A percentile compares a stretch with the other conserved stretches of the same genome.
Conservation (phyloP, 2,888 invertebrate genomes). For the Homarus gammarus region DNA sequence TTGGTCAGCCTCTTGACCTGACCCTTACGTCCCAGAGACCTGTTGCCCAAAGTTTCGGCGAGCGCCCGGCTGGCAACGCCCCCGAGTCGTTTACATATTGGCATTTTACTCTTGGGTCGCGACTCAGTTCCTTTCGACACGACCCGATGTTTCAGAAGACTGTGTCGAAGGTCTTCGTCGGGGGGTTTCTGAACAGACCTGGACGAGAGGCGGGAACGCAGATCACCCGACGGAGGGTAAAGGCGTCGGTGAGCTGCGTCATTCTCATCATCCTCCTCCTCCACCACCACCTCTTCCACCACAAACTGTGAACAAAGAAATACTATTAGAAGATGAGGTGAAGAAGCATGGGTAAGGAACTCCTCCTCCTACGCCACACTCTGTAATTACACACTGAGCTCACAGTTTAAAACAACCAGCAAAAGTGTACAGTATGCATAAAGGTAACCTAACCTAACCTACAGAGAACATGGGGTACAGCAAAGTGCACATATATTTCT, state of each 20-base stretch:
- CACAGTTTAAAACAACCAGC: too few species aligned
- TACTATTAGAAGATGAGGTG: too few species aligned
- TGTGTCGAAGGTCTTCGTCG: slow-evolving; percentile 4
- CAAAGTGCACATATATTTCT: too few species aligned
- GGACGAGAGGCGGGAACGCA: not conserved
- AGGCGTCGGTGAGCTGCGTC: slow-evolving; percentile 8
- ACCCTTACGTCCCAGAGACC: not conserved
- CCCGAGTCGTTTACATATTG: slow-evolving; percentile 7
- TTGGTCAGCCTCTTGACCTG: slow-evolving; percentile 3
- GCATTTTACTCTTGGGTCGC: not conserved
- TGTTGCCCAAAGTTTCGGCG: slow-evolving; percentile 31
- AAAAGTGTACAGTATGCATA: too few species aligned
- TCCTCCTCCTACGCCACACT: too few species aligned
- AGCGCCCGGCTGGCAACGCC: slow-evolving; percentile 29
- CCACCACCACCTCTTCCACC: slow-evolving; percentile 10
- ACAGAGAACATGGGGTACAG: too few species aligned
- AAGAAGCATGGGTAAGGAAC: too few species aligned
- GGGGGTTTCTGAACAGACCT: not conserved
- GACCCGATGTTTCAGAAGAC: slow-evolving; percentile 9
- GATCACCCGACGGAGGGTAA: not conserved
- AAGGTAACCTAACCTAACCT: too few species aligned
- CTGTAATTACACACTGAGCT: too few species aligned
- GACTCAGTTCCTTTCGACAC: not conserved
- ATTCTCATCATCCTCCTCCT: slow-evolving; percentile 1
- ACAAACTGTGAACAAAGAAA: slow-evolving; percentile 14